phyloP scores from a whole-genome alignment of 2,113 vertebrate genomes.

The Nesogale talazaci region DNA sequence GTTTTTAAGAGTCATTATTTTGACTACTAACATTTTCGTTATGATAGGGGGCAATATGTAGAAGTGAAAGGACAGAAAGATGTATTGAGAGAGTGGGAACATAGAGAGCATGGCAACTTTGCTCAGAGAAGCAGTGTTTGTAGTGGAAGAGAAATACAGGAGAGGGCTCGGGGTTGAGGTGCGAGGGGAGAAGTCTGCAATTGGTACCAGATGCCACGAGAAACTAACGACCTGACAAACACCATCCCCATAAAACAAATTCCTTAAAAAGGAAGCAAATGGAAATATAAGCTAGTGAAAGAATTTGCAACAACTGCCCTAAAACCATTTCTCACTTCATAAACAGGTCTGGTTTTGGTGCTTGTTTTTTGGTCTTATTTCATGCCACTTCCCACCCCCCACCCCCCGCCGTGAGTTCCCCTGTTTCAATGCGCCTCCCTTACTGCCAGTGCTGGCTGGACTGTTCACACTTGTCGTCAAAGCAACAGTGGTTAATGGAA shows the following conservation, averaged over 20 bases:
- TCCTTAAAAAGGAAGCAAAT: slow-evolving; percentile 88
- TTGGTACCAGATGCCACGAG: slow-evolving; percentile 87
- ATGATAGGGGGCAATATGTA: rapidly evolving
- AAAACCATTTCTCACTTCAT: slow-evolving; percentile 90
- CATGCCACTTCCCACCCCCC: slow-evolving; percentile 46
- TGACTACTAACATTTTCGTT: background rate
- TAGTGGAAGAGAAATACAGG: slow-evolving; percentile 48
- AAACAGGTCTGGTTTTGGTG: slow-evolving; percentile 85
- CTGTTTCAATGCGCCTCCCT: slow-evolving; percentile 21
- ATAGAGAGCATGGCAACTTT: background rate
- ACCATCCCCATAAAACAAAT: slow-evolving; percentile 86
- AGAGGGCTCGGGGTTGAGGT: slow-evolving; percentile 28
- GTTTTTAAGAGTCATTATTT: background rate
- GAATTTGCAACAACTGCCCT: slow-evolving; percentile 86
- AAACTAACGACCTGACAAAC: slow-evolving; percentile 88
- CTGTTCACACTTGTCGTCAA: slow-evolving; percentile 62
- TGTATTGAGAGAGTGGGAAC: background rate
- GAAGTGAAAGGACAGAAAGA: background rate
- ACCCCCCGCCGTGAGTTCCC: background rate
- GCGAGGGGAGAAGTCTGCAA: slow-evolving; percentile 77
- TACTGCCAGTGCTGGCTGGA: background rate
- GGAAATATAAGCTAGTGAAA: slow-evolving; percentile 90
- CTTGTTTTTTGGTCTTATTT: slow-evolving; percentile 77
- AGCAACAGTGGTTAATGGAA: background rate
- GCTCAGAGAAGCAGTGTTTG: slow-evolving; percentile 25